Base-by-base conservation (phyloP, 1,140 invertebrate species). In the Leptoteleia sp. region DNA sequence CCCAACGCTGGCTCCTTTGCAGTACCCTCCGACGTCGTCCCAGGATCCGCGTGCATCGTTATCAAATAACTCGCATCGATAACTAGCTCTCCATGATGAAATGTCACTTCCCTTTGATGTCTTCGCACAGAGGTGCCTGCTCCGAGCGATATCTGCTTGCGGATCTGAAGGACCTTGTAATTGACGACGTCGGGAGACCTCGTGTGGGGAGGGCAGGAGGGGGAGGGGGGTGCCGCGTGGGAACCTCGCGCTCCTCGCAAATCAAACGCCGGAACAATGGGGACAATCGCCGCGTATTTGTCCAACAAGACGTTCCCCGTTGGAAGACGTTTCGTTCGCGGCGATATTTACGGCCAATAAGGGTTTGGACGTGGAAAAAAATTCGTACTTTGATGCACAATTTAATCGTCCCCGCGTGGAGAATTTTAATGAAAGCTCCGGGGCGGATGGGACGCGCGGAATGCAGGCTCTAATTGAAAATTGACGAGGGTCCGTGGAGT, bases 31-130 rank as follows among this genome's bases (percentile, higher is more conserved):
- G 17, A 45, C 22, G 47, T 16, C 37, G 35, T 40, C 17, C 31
- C 42, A 33, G 40, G 48, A 67, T 67, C 43, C 17, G 47, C 38
- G 11, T 67, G 55, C 55, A 68, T 68, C 62, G 62, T 68, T 76
- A 76, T 76, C 72, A 67, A 76, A 76, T 68, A 59, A 65, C 72
- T 67, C 43, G 55, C 61, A 76, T 76, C 54, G 62, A 76, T 76
- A 76, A 42, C 54, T 55, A 62, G 54, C 40, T 62, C 47, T 40
- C 50, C 55, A 42, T 55, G 64, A 68, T 59, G 55, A 68, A 54
- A 68, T 45, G 45, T 68, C 62, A 76, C 40, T 62, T 75, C 45
- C 47, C 71, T 75, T 76, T 76, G 72, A 76, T 68, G 54, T 62
- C 25, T 33, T 54, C 31, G 37, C 3, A 55, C 38, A 27, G 19